A percentile compares a stretch with the other conserved stretches of the same genome.
phyloP scores from a whole-genome alignment of 2,888 invertebrate species.

The Cephus rjabovi region DNA sequence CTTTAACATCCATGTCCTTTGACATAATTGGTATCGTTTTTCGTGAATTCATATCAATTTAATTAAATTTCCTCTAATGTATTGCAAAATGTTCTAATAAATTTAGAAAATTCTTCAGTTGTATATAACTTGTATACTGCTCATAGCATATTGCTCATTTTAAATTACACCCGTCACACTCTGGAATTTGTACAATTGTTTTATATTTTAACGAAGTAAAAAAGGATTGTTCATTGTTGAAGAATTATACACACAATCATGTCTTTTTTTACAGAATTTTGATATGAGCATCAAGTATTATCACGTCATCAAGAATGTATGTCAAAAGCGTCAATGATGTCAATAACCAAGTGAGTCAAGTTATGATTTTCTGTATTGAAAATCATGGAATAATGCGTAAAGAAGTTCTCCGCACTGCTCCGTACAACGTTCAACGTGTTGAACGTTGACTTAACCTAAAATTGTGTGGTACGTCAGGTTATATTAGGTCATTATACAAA shows the following conservation, averaged over 20 bases:
- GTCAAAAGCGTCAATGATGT: background rate
- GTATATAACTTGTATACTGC: background rate
- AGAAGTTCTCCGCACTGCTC: no score
- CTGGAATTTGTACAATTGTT: no score
- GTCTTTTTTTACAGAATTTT: background rate
- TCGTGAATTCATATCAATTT: constrained; percentile 43
- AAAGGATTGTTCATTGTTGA: background rate
- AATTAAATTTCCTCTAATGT: background rate
- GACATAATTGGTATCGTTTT: constrained; percentile 45
- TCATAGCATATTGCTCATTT: background rate
- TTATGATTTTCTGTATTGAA: no score
- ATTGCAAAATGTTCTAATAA: background rate
- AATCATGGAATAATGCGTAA: no score
- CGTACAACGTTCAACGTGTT: background rate
- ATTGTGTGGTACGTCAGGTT: background rate
- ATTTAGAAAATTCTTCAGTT: background rate
- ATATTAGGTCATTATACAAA: background rate
- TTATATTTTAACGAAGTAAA: background rate
- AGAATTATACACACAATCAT: background rate
- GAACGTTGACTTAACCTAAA: background rate
- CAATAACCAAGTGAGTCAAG: no score
- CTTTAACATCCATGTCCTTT: constrained; percentile 56
- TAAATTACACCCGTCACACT: no score
- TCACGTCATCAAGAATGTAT: background rate
- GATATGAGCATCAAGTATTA: background rate